Evolutionary conservation across 2,888 invertebrate species (phyloP), one percentile per base, ranked within the genome.

Genomic region (Sussaba pulchella): DNA sequence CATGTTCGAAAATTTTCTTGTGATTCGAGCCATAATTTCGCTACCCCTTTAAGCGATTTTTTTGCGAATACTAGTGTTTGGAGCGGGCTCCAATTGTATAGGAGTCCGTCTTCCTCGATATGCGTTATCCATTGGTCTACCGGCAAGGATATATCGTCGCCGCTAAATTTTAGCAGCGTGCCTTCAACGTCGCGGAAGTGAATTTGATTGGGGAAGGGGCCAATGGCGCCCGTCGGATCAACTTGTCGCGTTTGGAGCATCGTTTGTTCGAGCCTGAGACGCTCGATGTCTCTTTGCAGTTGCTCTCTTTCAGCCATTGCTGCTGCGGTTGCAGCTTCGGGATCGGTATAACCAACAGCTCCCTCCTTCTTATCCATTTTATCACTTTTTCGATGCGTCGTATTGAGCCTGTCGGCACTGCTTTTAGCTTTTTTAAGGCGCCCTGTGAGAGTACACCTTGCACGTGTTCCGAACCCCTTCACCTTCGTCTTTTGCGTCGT

Each of bases 1-100:
- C 54, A 54, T 4, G 69, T 12, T 43, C 24, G 69, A 26, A 69
- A 67, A 43, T 69, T 69, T 54, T 54, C 54, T 4, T 69, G 54
- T 54, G 31, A 31, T 31, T 31, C 31, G 4, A 31, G 31, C 31
- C 31, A 31, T 6, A 31, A 6, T 31, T 31, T 54, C 2, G 54
- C 67, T 24, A 67, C 67, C n/a, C 87, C 89, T 19, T 41, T 78
- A 9, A 87, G 72, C 12, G 73, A 83, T 71, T 87, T 89, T 76
- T 88, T 89, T 1, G 85, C 86, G 76, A 84, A 88, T 12, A 87
- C 83, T 26, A 86, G 78, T 39, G 84, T 86, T 78, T 88, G 85
- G 14, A 87, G 73, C 21, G 87, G 86, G 69, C 82, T 85, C 86
- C 86, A 89, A 24, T 82, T 80, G 24, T 81, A 85, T 12, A 88